Conservation (phyloP, 2,113 vertebrate genomes). For the Hemiscyllium ocellatum region DNA sequence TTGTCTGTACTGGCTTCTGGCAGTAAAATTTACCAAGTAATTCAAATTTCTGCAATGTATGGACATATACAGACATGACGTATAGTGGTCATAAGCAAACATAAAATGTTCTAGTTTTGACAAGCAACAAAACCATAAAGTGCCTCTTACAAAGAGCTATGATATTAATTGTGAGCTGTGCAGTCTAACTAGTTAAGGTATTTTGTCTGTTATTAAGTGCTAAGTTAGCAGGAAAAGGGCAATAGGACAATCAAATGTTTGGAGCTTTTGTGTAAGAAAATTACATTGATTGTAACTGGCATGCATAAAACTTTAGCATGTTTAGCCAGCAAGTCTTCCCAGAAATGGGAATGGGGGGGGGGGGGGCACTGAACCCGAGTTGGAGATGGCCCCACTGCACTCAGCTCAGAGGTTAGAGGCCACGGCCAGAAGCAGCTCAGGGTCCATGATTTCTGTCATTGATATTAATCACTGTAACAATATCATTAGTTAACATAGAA, state of each 20-base stretch:
- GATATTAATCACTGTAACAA: slow-evolving; percentile 5
- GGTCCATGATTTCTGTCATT: too few relatives aligned
- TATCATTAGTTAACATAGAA: slow-evolving; percentile 38
- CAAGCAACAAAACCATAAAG: not conserved
- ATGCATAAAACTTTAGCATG: not conserved
- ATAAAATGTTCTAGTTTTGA: not conserved
- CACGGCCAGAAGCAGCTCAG: too few relatives aligned
- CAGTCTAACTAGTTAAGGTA: not conserved
- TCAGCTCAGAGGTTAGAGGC: too few relatives aligned
- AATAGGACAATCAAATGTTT: not conserved
- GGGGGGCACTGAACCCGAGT: too few relatives aligned
- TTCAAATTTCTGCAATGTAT: not conserved
- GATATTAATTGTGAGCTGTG: not conserved
- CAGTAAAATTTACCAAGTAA: not conserved
- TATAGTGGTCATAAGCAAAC: too few relatives aligned
- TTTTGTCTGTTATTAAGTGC: not conserved
- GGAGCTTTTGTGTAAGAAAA: slow-evolving; percentile 26
- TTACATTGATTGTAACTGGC: slow-evolving; percentile 39
- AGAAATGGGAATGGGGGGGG: not conserved
- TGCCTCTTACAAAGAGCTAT: not conserved
- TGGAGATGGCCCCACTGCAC: too few relatives aligned
- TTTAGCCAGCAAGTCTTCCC: not conserved
- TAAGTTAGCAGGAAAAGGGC: not conserved
- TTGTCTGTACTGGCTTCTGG: not conserved
- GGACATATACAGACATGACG: not conserved